These are phyloP conservation scores for Xiphophorus hellerii DNA, from an alignment of 2,113 vertebrate genomes.

Conservation along the genomic window DNA sequence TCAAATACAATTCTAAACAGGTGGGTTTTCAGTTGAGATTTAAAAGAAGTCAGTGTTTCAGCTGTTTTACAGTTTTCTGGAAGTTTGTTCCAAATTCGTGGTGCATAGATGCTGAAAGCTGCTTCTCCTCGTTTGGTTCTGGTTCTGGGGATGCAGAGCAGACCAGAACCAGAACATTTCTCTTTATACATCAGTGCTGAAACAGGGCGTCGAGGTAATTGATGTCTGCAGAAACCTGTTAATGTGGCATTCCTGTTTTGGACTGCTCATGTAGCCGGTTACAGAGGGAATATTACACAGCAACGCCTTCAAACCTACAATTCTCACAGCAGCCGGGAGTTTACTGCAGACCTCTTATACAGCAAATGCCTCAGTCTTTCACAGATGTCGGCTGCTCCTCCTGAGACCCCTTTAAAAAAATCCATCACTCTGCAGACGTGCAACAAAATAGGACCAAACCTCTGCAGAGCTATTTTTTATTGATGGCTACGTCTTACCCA, in stretches of 20 bases:
- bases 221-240: constrained; percentile 24
- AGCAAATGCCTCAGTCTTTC: constrained; percentile 3
- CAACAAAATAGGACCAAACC: constrained; percentile 40
- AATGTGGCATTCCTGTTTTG: constrained; percentile 19
- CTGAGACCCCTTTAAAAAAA: constrained; percentile 42
- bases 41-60: too few species aligned
- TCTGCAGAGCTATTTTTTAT: constrained; percentile 51
- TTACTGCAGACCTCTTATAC: constrained; percentile 6
- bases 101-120: too few species aligned
- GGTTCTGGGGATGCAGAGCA: too few species aligned
- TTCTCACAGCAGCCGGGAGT: constrained; percentile 18
- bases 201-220: constrained; percentile 8
- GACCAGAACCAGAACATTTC: too few species aligned
- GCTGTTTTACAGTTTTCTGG: too few species aligned
- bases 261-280: constrained; percentile 10
- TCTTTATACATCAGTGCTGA: neutral
- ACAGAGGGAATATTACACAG: constrained; percentile 20
- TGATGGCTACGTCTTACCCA: constrained; percentile 37
- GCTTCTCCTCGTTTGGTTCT: too few species aligned
- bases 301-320: constrained; percentile 5
- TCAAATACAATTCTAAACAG: too few species aligned
- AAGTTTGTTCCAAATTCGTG: too few species aligned
- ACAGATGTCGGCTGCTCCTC: constrained; percentile 20
- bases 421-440: constrained; percentile 44
- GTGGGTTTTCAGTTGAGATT: too few species aligned